Base-by-base conservation (phyloP, 2,888 invertebrate species). In the Epirrhoe alternata region DNA sequence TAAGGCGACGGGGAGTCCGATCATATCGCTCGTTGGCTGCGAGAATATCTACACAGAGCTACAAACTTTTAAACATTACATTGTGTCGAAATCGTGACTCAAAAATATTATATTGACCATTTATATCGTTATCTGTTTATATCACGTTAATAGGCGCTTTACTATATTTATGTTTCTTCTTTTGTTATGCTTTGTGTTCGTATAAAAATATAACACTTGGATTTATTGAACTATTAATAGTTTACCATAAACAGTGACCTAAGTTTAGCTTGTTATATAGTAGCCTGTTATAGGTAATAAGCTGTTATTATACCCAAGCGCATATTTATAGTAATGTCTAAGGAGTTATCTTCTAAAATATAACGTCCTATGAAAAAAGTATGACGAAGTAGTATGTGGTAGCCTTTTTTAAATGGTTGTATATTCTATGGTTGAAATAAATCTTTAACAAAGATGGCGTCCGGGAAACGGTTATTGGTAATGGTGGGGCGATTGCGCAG, bases 1-100 rank as follows among this genome's bases (percentile, higher is more conserved):
- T 91, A 91, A 90, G 90, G 82, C 92, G 81, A 84, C 92, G 89
- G 92, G 92, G 91, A 80, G 89, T 87, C 89, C 86, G 92, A 91
- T 92, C 86, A 82, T 87, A 92, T 92, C 91, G 86, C 81, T 81
- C 82, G 83, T 73, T 77, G 80, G 74, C 80, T 82, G 79, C 82
- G 80, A 81, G 84, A 83, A 86, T 87, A 88, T 86, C 82, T 86
- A 82, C 82, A 79, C 78, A 80, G 85, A 87, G 81, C 84, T 85
- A 86, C 84, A 81, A 88, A 88, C 83, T 69, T 72, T 79, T 74
- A 80, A 82, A 85, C 84, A 84, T 82, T 84, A 84, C 82, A 79
- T 84, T 86, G 84, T 83, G 84, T 84, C 78, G 83, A 81, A 84
- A 85, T 81, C 84, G 81, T 86, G 84, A 85, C 83, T 83, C 78